Evolutionary conservation across 2,888 invertebrate genomes (phyloP), one percentile per base, ranked within the genome.

Genomic region (Chrysolina oricalcia): DNA sequence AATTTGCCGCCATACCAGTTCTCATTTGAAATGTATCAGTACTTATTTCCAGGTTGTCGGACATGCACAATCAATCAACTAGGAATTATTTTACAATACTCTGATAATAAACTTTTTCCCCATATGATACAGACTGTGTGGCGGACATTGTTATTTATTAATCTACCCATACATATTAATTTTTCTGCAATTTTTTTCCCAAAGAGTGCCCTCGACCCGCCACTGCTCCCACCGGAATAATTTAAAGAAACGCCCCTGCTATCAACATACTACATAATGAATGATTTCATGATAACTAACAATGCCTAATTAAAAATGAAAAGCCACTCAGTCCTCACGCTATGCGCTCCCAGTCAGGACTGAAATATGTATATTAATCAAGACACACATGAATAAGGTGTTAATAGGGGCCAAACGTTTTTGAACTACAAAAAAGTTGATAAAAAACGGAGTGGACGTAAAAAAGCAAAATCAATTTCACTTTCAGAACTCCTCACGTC

Each of bases 391-490:
- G 73, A 71, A 71, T 72, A 70, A 77, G 72, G 74, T 77, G 77
- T 70, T 74, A 72, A 77, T 72, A 72, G 48, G 69, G 69, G 59
- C 73, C 73, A 69, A 74, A 66, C 70, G 72, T 46, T 64, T 50
- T 50, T 23, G 50, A 17, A 41, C 41, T 4, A 64, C 17, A 64
- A 73, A 68, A 73, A 66, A 72, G 40, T 41, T 48, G 50, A 41
- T 64, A 41, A 73, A 68, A 69, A 69, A 63, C 59, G 17, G 50
- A 40, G 67, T 41, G 59, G 40, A 68, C 35, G 59, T 27, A 35
- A 70, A 73, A 65, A 73, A 64, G 50, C 62, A 68, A 72, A 69
- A 73, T 70, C 73, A 68, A 73, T 72, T 72, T 72, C 72, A 68
- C 74, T 68, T 75, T 68, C 15, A 35, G 35, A 35, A 41, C 62